phyloP scores from a whole-genome alignment of 1,140 invertebrate species.

The Charaxes varanes region DNA sequence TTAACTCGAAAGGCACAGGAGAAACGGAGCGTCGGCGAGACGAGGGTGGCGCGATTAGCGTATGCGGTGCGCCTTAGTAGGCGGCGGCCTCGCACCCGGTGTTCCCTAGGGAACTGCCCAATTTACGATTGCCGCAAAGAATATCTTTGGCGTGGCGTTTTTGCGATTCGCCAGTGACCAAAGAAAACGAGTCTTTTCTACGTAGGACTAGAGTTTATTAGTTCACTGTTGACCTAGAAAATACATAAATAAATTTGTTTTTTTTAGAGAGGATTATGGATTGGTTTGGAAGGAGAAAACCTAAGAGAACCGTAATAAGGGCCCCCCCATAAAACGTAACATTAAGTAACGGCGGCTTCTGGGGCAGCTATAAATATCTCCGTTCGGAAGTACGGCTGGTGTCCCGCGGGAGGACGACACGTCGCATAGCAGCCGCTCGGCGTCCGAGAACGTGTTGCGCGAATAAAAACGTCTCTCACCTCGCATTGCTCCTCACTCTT shows the following conservation, averaged over 20 bases:
- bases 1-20: conserved; percentile 56
- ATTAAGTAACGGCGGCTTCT: conserved; percentile 70
- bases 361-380: conserved; percentile 70
- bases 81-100: conserved; percentile 30
- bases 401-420: conserved; percentile 66
- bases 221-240: no score
- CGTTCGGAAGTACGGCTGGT: conserved; percentile 65
- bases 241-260: conserved; percentile 28
- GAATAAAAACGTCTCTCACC: conserved; percentile 68
- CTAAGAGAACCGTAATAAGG: conserved; percentile 65
- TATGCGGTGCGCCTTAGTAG: conserved; percentile 61
- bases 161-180: conserved; percentile 48
- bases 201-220: not conserved
- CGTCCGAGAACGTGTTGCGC: conserved; percentile 62
- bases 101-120: conserved; percentile 48
- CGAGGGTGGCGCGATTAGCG: conserved; percentile 62
- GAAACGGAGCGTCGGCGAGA: conserved; percentile 59
- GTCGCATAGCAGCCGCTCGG: conserved; percentile 48
- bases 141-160: conserved; percentile 57
- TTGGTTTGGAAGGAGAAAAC: conserved; percentile 31
- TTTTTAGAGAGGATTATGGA: conserved; percentile 17
- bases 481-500: conserved; percentile 25
- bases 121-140: conserved; percentile 74
- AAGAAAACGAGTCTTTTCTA: conserved; percentile 9
- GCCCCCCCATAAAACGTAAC: conserved; percentile 69